These are phyloP conservation scores for Apamea sordens DNA, from an alignment of 2,888 invertebrate species.

Conservation along the genomic window DNA sequence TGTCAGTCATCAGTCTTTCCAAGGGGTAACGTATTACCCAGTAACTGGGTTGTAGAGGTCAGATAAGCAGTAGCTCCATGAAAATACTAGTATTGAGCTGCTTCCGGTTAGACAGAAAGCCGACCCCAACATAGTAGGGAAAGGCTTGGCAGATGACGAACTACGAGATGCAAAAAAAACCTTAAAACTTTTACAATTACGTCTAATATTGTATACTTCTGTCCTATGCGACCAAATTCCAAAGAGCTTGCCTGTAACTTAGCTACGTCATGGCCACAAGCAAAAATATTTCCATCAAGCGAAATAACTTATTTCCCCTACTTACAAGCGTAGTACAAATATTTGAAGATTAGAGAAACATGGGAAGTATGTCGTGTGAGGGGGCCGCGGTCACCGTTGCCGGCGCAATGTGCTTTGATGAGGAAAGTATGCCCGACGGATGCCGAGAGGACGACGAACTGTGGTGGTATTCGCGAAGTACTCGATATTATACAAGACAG, in stretches of 20 bases:
- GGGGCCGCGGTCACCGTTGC: slow-evolving; percentile 59
- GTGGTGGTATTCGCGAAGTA: slow-evolving; percentile 61
- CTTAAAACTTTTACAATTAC: background rate
- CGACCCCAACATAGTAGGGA: no score
- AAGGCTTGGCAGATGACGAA: no score
- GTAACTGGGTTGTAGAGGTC: no score
- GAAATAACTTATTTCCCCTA: slow-evolving; percentile 59
- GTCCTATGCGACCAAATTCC: background rate
- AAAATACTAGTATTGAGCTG: no score
- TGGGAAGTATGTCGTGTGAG: slow-evolving; percentile 66
- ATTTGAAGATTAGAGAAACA: slow-evolving; percentile 64
- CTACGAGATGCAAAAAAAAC: background rate
- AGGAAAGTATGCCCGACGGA: slow-evolving; percentile 77
- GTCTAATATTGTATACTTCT: background rate
- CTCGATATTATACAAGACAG: slow-evolving; percentile 36
- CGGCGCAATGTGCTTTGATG: slow-evolving; percentile 73
- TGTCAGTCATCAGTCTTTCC: no score
- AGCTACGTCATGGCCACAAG: slow-evolving; percentile 12
- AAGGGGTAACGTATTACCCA: no score
- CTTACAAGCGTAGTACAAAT: slow-evolving; percentile 50
- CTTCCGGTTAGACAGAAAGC: no score
- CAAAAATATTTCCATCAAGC: slow-evolving; percentile 27
- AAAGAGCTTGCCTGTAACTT: background rate
- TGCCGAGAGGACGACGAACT: slow-evolving; percentile 73
- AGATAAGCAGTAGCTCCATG: no score